A percentile compares a stretch with the other conserved stretches of the same genome.
These are phyloP conservation scores for Sebastes trivittatus DNA, from an alignment of 2,797 vertebrate species.

Conservation along the genomic window DNA sequence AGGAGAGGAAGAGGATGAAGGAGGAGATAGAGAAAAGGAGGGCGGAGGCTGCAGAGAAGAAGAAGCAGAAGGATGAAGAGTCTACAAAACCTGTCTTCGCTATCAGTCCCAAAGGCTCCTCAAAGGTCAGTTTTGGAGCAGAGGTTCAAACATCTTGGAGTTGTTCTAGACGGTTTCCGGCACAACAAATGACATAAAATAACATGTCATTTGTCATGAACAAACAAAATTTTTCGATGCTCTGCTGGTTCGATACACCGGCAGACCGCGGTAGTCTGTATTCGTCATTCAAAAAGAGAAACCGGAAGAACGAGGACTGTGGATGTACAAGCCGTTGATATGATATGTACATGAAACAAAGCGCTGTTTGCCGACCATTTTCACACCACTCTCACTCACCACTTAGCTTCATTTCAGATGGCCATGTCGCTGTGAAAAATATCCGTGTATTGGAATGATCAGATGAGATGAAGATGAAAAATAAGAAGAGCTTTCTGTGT, in stretches of 20 bases:
- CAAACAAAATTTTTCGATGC: neutral
- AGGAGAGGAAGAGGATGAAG: conserved; percentile 94
- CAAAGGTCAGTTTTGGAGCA: conserved; percentile 85
- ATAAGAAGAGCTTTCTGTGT: no score
- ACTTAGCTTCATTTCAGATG: no score
- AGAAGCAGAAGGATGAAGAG: conserved; percentile 87
- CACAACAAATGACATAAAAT: neutral
- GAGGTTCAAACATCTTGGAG: neutral
- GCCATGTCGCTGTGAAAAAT: no score
- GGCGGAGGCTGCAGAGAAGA: conserved; percentile 95
- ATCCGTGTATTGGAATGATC: no score
- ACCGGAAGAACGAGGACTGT: no score
- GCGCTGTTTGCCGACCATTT: accelerated
- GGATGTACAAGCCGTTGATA: no score
- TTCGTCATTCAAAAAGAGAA: neutral
- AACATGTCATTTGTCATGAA: neutral
- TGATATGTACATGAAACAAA: no score
- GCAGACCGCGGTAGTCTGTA: no score
- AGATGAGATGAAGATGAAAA: no score
- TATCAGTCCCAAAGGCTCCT: conserved; percentile 91
- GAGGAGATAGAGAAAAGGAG: conserved; percentile 96
- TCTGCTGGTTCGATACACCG: no score
- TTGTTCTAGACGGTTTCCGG: neutral
- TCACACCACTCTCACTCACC: accelerated
- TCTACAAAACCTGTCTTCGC: conserved; percentile 86